Base-by-base conservation (phyloP, 2,888 invertebrate genomes). In the Auanema sp. region DNA sequence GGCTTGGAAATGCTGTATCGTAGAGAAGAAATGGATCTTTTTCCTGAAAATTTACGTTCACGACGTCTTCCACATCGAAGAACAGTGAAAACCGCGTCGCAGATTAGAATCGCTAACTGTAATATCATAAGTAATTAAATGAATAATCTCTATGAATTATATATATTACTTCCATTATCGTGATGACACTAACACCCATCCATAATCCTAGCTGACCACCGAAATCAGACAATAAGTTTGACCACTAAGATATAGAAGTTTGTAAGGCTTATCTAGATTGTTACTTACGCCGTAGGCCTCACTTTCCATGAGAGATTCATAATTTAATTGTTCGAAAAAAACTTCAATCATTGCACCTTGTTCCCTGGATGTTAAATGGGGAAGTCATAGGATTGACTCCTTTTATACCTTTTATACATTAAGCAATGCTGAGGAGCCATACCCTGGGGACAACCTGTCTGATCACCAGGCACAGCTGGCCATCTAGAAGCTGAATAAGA, bases 341-440 rank as follows among this genome's bases (percentile, higher is more conserved):
- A 81, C 81, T 72, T 81, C 81, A 33, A 81, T 71, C 80, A 81
- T 80, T 6, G 81, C 81, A 0, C 78, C 81, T 53, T 81, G 79
- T 24, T 81, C 78, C 59, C 80, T 79, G 10, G 3, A 5, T 10
- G 5, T 5, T 21, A 52, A 52, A 5, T 25, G 40, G 43, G 12
- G 25, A 54, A 43, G 52, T 24, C 5, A n/a, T 52, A n/a, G n/a
- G n/a, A n/a, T 24, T n/a, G 3, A 42, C 2, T 40, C n/a, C 24
- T 33, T 3, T 25, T 65, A 21, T 75, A 70, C 40, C 79, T 62
- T 66, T 76, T 76, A 60, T 79, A 78, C 41, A 72, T 61, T 11
- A 79, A 65, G 58, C 79, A 81, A 53, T 78, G 71, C 14, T 65
- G 67, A 16, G 75, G 67, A 14, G 77, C 55, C 56, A 79, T 72